A percentile compares a stretch with the other conserved stretches of the same genome.
Evolutionary conservation across 2,888 invertebrate genomes (phyloP).

Genomic region (Synanthedon myopaeformis): DNA sequence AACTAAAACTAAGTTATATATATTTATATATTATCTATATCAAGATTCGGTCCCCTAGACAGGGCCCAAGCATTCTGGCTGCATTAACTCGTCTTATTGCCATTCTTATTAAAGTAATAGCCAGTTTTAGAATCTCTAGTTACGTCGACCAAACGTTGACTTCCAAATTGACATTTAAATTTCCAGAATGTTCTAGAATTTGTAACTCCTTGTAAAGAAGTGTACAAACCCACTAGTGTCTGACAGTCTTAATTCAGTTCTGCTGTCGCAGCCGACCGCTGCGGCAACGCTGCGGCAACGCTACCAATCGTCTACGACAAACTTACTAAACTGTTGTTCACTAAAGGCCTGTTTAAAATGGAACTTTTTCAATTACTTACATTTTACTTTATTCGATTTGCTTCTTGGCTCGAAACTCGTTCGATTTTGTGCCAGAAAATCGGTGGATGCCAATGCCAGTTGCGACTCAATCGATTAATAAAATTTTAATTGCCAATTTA

Average conservation of each 20-base stretch:
- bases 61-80: too few relatives aligned
- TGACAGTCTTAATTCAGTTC: slow-evolving; percentile 48
- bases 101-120: too few relatives aligned
- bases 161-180: not conserved
- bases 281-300: slow-evolving; percentile 21
- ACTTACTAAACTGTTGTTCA: slow-evolving; percentile 31
- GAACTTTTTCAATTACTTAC: slow-evolving; percentile 44
- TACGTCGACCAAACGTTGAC: not conserved
- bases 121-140: too few relatives aligned
- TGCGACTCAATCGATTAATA: too few relatives aligned
- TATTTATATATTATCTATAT: too few relatives aligned
- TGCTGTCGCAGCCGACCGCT: slow-evolving; percentile 26
- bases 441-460: too few relatives aligned
- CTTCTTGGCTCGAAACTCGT: slow-evolving; percentile 18
- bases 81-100: too few relatives aligned
- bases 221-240: slow-evolving; percentile 37
- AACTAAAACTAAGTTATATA: too few relatives aligned
- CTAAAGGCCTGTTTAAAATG: slow-evolving; percentile 26
- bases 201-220: slow-evolving; percentile 17
- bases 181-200: slow-evolving; percentile 14
- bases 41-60: too few relatives aligned
- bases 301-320: slow-evolving; percentile 26
- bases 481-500: too few relatives aligned
- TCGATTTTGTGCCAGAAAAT: too few relatives aligned
- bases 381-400: slow-evolving; percentile 32